phyloP scores from a whole-genome alignment of 1,140 invertebrate genomes.

The Temnothorax curvispinosus region DNA sequence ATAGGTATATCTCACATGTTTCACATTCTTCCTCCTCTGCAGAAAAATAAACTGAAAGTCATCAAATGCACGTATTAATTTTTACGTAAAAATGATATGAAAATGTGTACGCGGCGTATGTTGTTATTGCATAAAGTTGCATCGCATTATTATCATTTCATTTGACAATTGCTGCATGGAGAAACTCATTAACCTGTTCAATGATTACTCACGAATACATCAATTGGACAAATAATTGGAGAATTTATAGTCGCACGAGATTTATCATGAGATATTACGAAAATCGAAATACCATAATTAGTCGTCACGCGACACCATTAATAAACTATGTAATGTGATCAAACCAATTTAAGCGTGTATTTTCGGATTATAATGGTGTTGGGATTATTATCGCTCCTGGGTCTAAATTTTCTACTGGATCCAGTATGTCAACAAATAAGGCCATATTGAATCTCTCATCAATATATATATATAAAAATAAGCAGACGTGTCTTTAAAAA shows the following conservation, averaged over 20 bases:
- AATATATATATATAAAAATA: background rate
- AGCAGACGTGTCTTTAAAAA: background rate
- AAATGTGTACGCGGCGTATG: background rate
- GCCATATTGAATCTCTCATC: background rate
- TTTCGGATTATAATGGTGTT: slow-evolving; percentile 23
- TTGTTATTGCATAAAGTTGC: background rate
- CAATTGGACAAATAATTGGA: slow-evolving; percentile 49
- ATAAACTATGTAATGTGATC: slow-evolving; percentile 46
- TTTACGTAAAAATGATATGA: background rate
- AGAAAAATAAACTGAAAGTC: slow-evolving; percentile 2
- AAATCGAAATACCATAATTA: slow-evolving; percentile 57
- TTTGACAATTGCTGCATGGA: slow-evolving; percentile 33
- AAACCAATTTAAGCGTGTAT: slow-evolving; percentile 43
- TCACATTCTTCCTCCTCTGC: background rate
- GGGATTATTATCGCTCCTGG: background rate
- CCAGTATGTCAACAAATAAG: background rate
- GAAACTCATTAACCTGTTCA: slow-evolving; percentile 54
- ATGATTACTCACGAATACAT: slow-evolving; percentile 46
- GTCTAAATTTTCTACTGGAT: slow-evolving; percentile 3
- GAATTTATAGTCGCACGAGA: slow-evolving; percentile 50
- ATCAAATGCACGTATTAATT: background rate
- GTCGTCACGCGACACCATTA: slow-evolving; percentile 46
- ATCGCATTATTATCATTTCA: slow-evolving; percentile 39
- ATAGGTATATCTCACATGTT: background rate
- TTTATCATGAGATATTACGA: slow-evolving; percentile 54